These are phyloP conservation scores for Corydoras sp. DNA, from an alignment of 2,113 vertebrate genomes.

Conservation along the genomic window DNA sequence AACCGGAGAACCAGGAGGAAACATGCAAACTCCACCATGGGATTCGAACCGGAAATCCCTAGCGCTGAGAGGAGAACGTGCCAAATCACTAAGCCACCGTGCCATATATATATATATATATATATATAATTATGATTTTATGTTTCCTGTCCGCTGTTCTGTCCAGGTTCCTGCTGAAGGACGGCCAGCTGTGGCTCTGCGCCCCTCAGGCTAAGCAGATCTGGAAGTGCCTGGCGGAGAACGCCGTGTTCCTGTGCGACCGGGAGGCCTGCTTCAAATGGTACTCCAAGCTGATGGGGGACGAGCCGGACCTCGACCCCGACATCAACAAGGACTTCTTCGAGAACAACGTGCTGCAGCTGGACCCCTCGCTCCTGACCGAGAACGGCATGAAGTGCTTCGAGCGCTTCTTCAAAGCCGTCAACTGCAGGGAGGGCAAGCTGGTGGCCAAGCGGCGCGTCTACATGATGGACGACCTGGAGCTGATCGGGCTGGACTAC, in stretches of 20 bases:
- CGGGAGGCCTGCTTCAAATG: conserved; percentile 99
- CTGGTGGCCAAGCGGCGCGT: conserved; percentile 94
- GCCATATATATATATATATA: too few relatives aligned
- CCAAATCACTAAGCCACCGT: too few relatives aligned
- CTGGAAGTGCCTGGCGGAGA: conserved; percentile 99
- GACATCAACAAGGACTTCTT: conserved; percentile 99
- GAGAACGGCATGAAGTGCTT: conserved; percentile 99
- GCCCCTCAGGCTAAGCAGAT: conserved; percentile 99
- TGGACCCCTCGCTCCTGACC: conserved; percentile 95
- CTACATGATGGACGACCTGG: conserved; percentile 99
- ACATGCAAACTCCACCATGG: too few relatives aligned
- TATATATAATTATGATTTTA: too few relatives aligned
- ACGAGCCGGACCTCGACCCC: conserved; percentile 96
- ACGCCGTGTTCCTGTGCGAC: conserved; percentile 97
- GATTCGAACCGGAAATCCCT: too few relatives aligned
- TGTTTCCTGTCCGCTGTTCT: background rate
- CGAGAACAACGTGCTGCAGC: conserved; percentile 97
- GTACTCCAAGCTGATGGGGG: conserved; percentile 99
- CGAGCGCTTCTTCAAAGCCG: conserved; percentile 98
- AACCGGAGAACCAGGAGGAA: too few relatives aligned
- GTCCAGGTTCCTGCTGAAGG: conserved; percentile 91
- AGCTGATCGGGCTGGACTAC: conserved; percentile 97
- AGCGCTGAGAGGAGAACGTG: too few relatives aligned
- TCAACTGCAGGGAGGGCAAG: conserved; percentile 98
- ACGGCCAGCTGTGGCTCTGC: conserved; percentile 97